Base-by-base conservation (phyloP, 1,140 invertebrate species). In the Saxidomus purpurata region DNA sequence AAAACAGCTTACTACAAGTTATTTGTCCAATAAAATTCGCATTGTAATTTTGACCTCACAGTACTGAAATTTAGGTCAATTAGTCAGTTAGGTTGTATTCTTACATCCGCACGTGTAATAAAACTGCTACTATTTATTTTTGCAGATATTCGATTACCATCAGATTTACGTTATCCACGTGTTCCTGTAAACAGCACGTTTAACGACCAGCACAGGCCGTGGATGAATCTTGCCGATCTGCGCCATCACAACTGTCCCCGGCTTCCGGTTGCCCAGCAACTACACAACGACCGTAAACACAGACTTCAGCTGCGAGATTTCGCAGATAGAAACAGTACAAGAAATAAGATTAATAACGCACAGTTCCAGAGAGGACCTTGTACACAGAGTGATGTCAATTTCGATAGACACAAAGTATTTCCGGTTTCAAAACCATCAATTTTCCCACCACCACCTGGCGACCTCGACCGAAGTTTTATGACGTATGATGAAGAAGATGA, bases 401-500 rank as follows among this genome's bases (percentile, higher is more conserved):
- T 82, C 25, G 67, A 84, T 28, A 71, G 80, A 31, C 61, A 69
- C 8, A 81, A 38, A 81, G 59, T 61, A 43, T 71, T 67, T 47
- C 49, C 71, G 52, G 40, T 69, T 34, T 36, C 43, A 28, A 49
- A 87, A 28, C 36, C 71, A 49, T 31, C 67, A 40, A 17, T 79
- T 22, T 69, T 88, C 79, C 76, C 76, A 1, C 55, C 86, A 49
- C 86, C 76, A n/a, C 59, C 76, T 11, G 67, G 76, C 52, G 86
- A 81, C 59, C n/a, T 77, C 61, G 81, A 89, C 52, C 79, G 55
- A 1, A 89, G 87, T 49, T 83, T 83, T 63, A 89, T 83, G 87
- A 83, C 87, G 67, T 84, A 89, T 61, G 79, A 83, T 47, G 87
- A 89, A 22, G 80, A 89, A 22, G 87, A 89, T 34, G 87, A 89